A percentile compares a stretch with the other conserved stretches of the same genome.
These are phyloP conservation scores for Epizoanthus ramosus DNA, from an alignment of 92 coral and sea anemone species.

Conservation along the genomic window DNA sequence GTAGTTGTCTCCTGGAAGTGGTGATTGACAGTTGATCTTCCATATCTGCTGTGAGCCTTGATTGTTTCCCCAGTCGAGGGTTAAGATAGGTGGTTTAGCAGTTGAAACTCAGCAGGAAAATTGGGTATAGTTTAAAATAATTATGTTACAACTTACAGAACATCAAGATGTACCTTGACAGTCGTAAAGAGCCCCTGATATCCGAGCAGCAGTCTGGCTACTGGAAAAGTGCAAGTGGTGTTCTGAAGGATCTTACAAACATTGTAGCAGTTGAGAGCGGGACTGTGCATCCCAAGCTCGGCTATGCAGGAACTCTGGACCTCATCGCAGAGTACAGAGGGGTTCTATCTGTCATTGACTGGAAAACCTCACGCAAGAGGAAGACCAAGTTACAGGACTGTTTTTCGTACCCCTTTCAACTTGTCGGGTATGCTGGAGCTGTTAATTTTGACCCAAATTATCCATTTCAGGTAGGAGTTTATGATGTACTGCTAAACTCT, in stretches of 20 bases:
- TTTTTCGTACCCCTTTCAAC: conserved; percentile 89
- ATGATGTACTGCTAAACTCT: neutral
- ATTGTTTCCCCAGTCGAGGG: no score
- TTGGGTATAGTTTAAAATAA: neutral
- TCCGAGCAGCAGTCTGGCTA: conserved; percentile 56
- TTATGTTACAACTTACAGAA: neutral
- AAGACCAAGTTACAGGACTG: conserved; percentile 76
- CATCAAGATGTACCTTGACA: conserved; percentile 19
- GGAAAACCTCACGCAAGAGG: conserved; percentile 91
- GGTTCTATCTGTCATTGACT: conserved; percentile 77
- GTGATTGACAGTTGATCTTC: no score
- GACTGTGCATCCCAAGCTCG: conserved; percentile 78
- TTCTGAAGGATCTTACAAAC: conserved; percentile 67
- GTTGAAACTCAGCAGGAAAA: neutral
- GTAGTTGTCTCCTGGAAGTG: no score
- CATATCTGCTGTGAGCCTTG: no score
- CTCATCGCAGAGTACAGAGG: conserved; percentile 80
- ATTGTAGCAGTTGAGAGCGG: conserved; percentile 90
- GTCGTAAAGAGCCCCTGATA: conserved; percentile 6
- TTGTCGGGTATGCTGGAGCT: conserved; percentile 94
- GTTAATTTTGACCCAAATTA: conserved; percentile 85
- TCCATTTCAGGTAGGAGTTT: conserved; percentile 82
- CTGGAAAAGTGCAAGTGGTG: conserved; percentile 73
- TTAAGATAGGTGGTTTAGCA: no score
- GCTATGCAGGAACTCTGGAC: conserved; percentile 92